Evolutionary conservation across 1,140 invertebrate genomes (phyloP), one percentile per base, ranked within the genome.

Genomic region (Scaptodrosophila lebanonensis): DNA sequence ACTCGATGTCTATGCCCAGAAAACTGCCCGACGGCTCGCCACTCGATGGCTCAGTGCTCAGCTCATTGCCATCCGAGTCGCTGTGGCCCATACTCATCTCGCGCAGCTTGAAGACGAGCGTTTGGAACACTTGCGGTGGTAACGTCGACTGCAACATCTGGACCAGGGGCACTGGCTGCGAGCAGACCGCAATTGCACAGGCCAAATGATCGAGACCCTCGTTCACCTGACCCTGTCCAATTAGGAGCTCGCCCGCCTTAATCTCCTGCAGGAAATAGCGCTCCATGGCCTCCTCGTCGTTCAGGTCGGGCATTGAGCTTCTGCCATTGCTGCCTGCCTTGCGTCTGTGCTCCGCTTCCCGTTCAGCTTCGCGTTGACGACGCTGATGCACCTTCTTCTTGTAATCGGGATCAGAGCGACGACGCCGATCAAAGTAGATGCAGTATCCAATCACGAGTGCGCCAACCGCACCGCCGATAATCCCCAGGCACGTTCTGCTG

Each of bases 401-500:
- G 88, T 97, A 98, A 65, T 95, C 91, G 3, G 97, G 97, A 89
- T 97, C 96, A 83, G 90, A 94, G 77, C 97, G 92, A 61, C 97
- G 90, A 87, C 97, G 95, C 58, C 92, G 90, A 87, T 99, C 97
- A 88, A 98, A 98, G 88, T 98, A 98, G 69, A 97, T 92, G 88
- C 97, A 98, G 87, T 98, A 98, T 12, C 96, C 96, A 57, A 98
- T 84, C 82, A 98, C 95, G 66, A 95, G 86, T 18, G 94, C 91
- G 7, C 95, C 94, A 44, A 30, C 51, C 0, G 58, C 43, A 20
- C 58, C 56, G 7, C 32, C 22, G 2, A 22, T 42, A 0, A 60
- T 5, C 7, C 15, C 20, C 42, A 48, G 9, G 27, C 40, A 36
- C 8, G 8, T 9, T 27, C 11, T 45, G 25, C 5, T 15, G n/a